These are phyloP conservation scores for Jacana jacana DNA, from an alignment of 2,113 vertebrate species.

Conservation along the genomic window DNA sequence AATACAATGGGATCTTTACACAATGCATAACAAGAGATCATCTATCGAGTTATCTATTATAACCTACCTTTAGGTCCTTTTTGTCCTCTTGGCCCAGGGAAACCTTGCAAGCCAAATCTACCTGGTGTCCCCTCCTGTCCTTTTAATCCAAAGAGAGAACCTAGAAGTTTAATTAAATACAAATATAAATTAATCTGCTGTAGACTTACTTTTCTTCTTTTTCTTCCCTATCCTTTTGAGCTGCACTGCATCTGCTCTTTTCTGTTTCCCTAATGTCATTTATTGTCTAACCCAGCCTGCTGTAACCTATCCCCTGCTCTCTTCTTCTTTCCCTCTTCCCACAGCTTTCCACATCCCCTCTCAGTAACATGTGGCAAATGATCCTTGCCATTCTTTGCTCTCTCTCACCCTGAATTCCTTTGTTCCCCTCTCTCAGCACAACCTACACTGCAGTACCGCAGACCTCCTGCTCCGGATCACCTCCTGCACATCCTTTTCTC, in stretches of 20 bases:
- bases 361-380: background rate
- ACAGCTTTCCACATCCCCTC: background rate
- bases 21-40: background rate
- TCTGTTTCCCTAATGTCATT: background rate
- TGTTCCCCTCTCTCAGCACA: background rate
- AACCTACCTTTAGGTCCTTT: conserved; percentile 78
- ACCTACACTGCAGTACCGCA: background rate
- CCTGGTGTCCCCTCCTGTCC: conserved; percentile 63
- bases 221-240: background rate
- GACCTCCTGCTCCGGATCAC: background rate
- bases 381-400: background rate
- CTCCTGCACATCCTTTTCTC: background rate
- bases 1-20: background rate
- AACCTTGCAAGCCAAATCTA: conserved; percentile 57
- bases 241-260: background rate
- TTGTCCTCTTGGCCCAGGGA: conserved; percentile 72
- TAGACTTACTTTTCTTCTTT: background rate
- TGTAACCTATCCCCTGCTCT: background rate
- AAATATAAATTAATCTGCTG: background rate
- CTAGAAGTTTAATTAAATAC: conserved; percentile 43
- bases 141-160: conserved; percentile 71
- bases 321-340: background rate
- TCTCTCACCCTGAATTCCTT: background rate
- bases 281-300: background rate
- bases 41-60: background rate